phyloP scores from a whole-genome alignment of 2,113 vertebrate species.

The Cromileptes altivelis region DNA sequence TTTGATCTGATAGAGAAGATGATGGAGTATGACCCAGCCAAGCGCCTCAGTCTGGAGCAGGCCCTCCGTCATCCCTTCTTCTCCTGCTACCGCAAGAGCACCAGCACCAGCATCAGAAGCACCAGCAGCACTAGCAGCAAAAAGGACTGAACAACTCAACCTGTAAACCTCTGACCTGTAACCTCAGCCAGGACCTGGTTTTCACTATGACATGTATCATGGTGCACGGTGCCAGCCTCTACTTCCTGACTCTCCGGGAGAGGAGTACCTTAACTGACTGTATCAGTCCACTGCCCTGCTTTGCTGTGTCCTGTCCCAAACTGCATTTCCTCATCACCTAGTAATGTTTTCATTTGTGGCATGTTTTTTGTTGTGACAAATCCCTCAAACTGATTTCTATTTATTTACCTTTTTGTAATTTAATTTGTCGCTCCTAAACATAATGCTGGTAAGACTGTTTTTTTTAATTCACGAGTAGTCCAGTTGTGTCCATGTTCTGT shows the following conservation, averaged over 20 bases:
- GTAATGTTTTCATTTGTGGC: neutral
- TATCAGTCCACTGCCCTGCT: slow-evolving; percentile 89
- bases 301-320: slow-evolving; percentile 16
- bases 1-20: slow-evolving; percentile 95
- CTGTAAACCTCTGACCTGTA: slow-evolving; percentile 9
- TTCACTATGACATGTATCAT: slow-evolving; percentile 26
- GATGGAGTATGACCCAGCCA: slow-evolving; percentile 93
- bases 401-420: slow-evolving; percentile 63
- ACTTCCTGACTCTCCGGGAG: slow-evolving; percentile 85
- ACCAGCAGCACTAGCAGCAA: slow-evolving; percentile 61
- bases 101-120: slow-evolving; percentile 37
- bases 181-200: neutral
- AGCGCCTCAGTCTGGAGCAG: slow-evolving; percentile 93
- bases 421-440: slow-evolving; percentile 5
- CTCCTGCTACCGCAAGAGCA: slow-evolving; percentile 84
- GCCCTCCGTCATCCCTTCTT: slow-evolving; percentile 93
- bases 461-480: neutral
- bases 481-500: neutral
- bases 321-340: slow-evolving; percentile 5
- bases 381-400: slow-evolving; percentile 26
- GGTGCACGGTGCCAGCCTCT: slow-evolving; percentile 6
- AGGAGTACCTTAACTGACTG: slow-evolving; percentile 87
- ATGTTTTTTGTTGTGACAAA: slow-evolving; percentile 23
- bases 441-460: neutral
- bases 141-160: slow-evolving; percentile 55